phyloP scores from a whole-genome alignment of 2,797 vertebrate species.

The Zenarchopterus dispar region DNA sequence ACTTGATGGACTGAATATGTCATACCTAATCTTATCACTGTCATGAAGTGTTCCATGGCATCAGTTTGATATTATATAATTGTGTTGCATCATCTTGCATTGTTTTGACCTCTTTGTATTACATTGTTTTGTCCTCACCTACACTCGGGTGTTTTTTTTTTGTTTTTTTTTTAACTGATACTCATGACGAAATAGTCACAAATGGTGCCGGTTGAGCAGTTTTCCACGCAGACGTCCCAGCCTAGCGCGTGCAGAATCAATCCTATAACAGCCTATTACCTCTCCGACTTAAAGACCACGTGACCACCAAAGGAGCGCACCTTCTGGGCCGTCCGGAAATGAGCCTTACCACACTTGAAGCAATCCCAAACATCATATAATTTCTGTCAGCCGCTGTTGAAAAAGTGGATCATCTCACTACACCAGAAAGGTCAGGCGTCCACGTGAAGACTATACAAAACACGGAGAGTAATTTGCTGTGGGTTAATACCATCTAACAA shows the following conservation, averaged over 20 bases:
- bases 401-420: too few relatives aligned
- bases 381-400: too few relatives aligned
- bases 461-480: too few relatives aligned
- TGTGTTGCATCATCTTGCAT: slow-evolving; percentile 8
- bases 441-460: too few relatives aligned
- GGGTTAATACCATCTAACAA: too few relatives aligned
- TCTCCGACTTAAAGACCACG: slow-evolving; percentile 63
- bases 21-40: too few relatives aligned
- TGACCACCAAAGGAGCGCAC: slow-evolving; percentile 57
- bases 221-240: not conserved
- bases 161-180: not conserved
- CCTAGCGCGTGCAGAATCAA: slow-evolving; percentile 28
- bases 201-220: not conserved
- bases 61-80: slow-evolving; percentile 50
- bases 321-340: slow-evolving; percentile 38
- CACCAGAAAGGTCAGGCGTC: too few relatives aligned
- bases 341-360: slow-evolving; percentile 31
- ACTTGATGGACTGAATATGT: too few relatives aligned
- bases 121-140: too few relatives aligned
- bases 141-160: not conserved
- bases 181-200: not conserved
- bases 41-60: slow-evolving; percentile 4
- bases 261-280: slow-evolving; percentile 56
- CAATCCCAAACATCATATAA: slow-evolving; percentile 1
- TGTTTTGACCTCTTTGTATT: too few relatives aligned